Evolutionary conservation across 2,888 invertebrate genomes (phyloP), one percentile per base, ranked within the genome.

Genomic region (Busseola fusca): DNA sequence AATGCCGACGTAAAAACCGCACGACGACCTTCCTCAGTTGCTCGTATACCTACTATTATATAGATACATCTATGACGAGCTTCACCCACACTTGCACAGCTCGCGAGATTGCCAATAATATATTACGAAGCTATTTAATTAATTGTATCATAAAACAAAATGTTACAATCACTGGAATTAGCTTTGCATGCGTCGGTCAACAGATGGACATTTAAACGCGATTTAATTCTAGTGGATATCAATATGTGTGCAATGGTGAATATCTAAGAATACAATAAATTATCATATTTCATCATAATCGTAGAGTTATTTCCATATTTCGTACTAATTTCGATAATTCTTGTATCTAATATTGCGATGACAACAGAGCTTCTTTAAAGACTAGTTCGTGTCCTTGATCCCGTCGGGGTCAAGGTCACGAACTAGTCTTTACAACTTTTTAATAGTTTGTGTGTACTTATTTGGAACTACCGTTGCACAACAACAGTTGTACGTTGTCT

Each of bases 21-120:
- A 42, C 54, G 25, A 12, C 65, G 72, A 72, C 82, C 76, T 82
- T 76, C 78, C 60, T 69, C 56, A 34, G 56, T 5, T 6, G 30
- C 6, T 21, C 16, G n/a, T 10, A 48, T 37, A 45, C 40, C 48
- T 50, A 50, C n/a, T 25, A 50, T 37, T 37, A 21, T 9, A 60
- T 45, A 45, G 16, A 14, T 25, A 45, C 18, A 18, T 25, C 21
- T 30, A 10, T 7, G 48, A 57, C 50, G 57, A 65, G 56, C 60
- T 56, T 52, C 66, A 69, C 74, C 18, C 68, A 66, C 64, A 74
- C 60, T 52, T n/a, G 27, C 34, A n/a, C 45, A 25, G 18, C 14
- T 42, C 48, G 67, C 42, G 14, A 59, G 65, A 34, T 57, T 56
- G 50, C 42, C 56, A 63, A 37, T 52, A 52, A 34, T 16, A 34